Percentiles rank a stretch among this genome's conserved stretches.
These are phyloP conservation scores for Elysia crispata DNA, from an alignment of 2,888 invertebrate species.

Conservation along the genomic window DNA sequence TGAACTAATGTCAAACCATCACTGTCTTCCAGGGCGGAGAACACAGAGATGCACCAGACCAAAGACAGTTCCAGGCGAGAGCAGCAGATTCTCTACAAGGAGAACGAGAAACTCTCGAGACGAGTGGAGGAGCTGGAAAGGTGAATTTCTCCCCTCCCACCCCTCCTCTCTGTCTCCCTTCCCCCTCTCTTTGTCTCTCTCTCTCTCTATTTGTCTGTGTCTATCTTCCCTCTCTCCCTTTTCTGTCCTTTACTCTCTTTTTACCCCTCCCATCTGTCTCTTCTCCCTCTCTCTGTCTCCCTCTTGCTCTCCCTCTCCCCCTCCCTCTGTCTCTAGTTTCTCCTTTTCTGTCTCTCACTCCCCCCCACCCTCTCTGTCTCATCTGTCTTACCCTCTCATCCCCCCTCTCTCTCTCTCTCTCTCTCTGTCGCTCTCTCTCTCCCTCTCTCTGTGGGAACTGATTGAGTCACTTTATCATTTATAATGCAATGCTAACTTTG, in stretches of 20 bases:
- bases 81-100: slow-evolving; percentile 92
- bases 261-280: slow-evolving; percentile 18
- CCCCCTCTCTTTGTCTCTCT: slow-evolving; percentile 36
- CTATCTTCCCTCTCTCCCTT: background rate
- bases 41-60: slow-evolving; percentile 87
- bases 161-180: slow-evolving; percentile 21
- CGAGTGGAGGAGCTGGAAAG: slow-evolving; percentile 83
- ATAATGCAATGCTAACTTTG: too few relatives aligned
- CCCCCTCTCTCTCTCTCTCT: slow-evolving; percentile 29
- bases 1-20: too few relatives aligned
- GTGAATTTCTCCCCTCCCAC: slow-evolving; percentile 45
- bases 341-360: background rate
- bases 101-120: slow-evolving; percentile 91
- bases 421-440: slow-evolving; percentile 34
- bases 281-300: slow-evolving; percentile 29
- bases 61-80: slow-evolving; percentile 90
- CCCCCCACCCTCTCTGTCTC: slow-evolving; percentile 30
- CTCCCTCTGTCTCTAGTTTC: background rate
- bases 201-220: background rate
- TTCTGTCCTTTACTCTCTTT: slow-evolving; percentile 31
- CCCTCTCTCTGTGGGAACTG: background rate
- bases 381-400: background rate
- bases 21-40: slow-evolving; percentile 83
- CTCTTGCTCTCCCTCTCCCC: background rate
- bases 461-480: too few relatives aligned